Conservation (phyloP, 1,140 invertebrate species). For the Ptiloglossa arizonensis region DNA sequence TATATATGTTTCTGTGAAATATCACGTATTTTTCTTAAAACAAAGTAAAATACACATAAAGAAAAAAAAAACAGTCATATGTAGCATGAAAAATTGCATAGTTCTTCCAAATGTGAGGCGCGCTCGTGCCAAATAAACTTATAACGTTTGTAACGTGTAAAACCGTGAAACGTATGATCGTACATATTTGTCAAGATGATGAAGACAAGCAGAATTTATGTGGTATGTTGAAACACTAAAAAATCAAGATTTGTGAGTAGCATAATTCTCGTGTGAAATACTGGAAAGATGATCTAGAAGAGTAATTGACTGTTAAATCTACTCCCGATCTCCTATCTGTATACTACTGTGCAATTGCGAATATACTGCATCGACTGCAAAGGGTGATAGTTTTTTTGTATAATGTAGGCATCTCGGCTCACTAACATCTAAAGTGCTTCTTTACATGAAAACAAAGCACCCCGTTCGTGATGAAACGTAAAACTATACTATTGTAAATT, state of each 20-base stretch:
- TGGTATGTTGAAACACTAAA: slow-evolving; percentile 36
- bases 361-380: slow-evolving; percentile 62
- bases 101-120: slow-evolving; percentile 57
- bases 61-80: slow-evolving; percentile 11
- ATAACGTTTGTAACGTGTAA: slow-evolving; percentile 46
- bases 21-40: slow-evolving; percentile 18
- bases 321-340: slow-evolving; percentile 59
- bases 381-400: slow-evolving; percentile 57
- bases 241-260: slow-evolving; percentile 39
- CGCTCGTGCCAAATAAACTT: slow-evolving; percentile 66
- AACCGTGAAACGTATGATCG: slow-evolving; percentile 36
- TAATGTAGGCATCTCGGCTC: slow-evolving; percentile 55
- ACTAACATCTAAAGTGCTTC: slow-evolving; percentile 56
- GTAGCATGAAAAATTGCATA: slow-evolving; percentile 55
- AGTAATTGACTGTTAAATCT: slow-evolving; percentile 60
- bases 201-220: slow-evolving; percentile 22
- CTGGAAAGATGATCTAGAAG: slow-evolving; percentile 51
- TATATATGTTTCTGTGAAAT: slow-evolving; percentile 30
- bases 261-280: slow-evolving; percentile 47
- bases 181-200: slow-evolving; percentile 26
- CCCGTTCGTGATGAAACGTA: slow-evolving; percentile 43
- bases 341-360: slow-evolving; percentile 67
- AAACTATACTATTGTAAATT: slow-evolving; percentile 52
- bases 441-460: slow-evolving; percentile 52
- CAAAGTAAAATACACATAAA: not conserved